These are phyloP conservation scores for Adelphocoris suturalis DNA, from an alignment of 2,888 invertebrate genomes.

Conservation along the genomic window DNA sequence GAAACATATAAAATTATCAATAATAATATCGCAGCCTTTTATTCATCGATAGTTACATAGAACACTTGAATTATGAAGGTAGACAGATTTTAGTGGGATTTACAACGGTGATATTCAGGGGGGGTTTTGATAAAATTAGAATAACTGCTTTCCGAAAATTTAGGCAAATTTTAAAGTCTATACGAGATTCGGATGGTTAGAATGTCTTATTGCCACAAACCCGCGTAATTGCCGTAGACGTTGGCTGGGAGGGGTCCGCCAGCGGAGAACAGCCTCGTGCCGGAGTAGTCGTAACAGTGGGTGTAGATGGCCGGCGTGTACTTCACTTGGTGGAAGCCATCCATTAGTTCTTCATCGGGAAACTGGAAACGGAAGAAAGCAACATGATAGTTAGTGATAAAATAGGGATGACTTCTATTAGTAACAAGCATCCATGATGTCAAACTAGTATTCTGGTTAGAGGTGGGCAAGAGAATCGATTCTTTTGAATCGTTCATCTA, in stretches of 20 bases:
- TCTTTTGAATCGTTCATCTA: no score
- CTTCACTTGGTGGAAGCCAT: conserved; percentile 88
- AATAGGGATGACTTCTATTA: no score
- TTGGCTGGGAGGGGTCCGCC: conserved; percentile 96
- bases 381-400: neutral
- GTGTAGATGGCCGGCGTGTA: conserved; percentile 97
- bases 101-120: no score
- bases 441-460: no score
- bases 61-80: conserved; percentile 12
- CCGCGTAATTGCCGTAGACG: conserved; percentile 95
- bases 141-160: neutral
- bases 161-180: neutral
- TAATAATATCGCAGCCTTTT: conserved; percentile 48
- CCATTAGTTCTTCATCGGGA: conserved; percentile 90
- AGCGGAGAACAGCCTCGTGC: conserved; percentile 94
- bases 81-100: neutral
- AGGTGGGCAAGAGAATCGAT: no score
- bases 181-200: neutral
- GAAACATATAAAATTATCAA: neutral
- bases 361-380: conserved; percentile 82
- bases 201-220: conserved; percentile 86
- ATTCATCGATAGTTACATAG: conserved; percentile 40
- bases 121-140: neutral
- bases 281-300: conserved; percentile 95
- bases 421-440: no score